Conservation (phyloP, 2,888 invertebrate species). For the Dynastes hyllus region DNA sequence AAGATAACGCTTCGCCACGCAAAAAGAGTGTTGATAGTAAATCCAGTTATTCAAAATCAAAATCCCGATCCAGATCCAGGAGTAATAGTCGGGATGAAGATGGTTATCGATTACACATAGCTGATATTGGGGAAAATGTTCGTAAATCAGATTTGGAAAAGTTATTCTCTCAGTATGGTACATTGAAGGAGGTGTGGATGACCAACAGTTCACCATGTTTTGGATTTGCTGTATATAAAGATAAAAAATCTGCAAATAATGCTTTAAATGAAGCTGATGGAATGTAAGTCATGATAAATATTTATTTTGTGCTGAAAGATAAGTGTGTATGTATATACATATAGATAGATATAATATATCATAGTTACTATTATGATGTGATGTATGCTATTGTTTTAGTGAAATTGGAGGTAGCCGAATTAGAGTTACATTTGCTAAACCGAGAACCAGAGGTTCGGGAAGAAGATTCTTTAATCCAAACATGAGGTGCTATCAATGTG, state of each 20-base stretch:
- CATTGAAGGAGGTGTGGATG: conserved; percentile 75
- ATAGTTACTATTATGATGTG: conserved; percentile 9
- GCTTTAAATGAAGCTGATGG: conserved; percentile 72
- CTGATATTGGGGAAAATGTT: conserved; percentile 73
- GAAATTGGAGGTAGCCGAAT: conserved; percentile 73
- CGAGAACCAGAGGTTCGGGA: conserved; percentile 71
- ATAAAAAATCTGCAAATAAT: conserved; percentile 73
- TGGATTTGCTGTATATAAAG: conserved; percentile 76
- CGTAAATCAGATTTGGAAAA: conserved; percentile 73
- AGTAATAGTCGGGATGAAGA: conserved; percentile 68
- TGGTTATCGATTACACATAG: conserved; percentile 72
- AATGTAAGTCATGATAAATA: conserved; percentile 68
- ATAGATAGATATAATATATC: neutral
- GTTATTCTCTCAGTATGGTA: conserved; percentile 74
- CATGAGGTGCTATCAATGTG: conserved; percentile 76
- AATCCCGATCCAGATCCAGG: conserved; percentile 67
- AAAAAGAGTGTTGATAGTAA: conserved; percentile 63
- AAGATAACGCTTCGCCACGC: conserved; percentile 55
- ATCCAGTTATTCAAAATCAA: conserved; percentile 63
- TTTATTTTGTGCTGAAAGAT: conserved; percentile 5
- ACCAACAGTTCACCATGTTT: conserved; percentile 76
- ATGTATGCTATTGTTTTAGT: conserved; percentile 63
- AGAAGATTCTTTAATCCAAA: conserved; percentile 73
- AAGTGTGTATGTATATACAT: neutral
- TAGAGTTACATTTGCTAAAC: conserved; percentile 74